These are phyloP conservation scores for Drosophila malerkotliana DNA, from an alignment of 1,140 invertebrate species.

Conservation along the genomic window DNA sequence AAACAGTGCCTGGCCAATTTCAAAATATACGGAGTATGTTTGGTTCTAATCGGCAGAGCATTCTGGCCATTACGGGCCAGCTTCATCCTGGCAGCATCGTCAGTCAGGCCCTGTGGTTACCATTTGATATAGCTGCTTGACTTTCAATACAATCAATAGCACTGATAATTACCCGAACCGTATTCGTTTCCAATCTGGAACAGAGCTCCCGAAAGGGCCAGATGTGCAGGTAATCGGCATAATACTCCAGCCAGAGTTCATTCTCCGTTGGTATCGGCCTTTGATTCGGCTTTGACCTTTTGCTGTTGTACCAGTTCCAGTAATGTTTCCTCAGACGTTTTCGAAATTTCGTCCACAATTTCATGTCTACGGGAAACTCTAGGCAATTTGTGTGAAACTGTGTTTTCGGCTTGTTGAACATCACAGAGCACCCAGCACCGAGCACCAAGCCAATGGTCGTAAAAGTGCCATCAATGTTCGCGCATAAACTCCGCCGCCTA, in stretches of 20 bases:
- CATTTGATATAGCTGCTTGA: background rate
- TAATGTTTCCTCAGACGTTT: background rate
- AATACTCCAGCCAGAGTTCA: conserved; percentile 35
- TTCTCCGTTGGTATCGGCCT: conserved; percentile 5
- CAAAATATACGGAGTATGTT: background rate
- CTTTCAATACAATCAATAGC: background rate
- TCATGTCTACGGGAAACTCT: conserved; percentile 37
- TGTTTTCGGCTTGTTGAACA: conserved; percentile 43
- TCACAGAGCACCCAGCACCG: background rate
- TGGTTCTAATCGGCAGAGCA: conserved; percentile 8
- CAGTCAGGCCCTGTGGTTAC: conserved; percentile 31
- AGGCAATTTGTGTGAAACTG: conserved; percentile 48
- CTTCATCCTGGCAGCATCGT: conserved; percentile 3
- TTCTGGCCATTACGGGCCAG: conserved; percentile 42
- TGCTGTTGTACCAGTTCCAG: conserved; percentile 2
- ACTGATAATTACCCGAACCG: conserved; percentile 20
- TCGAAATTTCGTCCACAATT: conserved; percentile 1
- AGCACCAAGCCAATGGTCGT: conserved; percentile 41
- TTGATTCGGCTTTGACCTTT: background rate
- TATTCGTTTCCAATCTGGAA: conserved; percentile 7
- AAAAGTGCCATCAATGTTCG: conserved; percentile 51
- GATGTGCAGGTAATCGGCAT: conserved; percentile 24
- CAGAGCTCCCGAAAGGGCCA: conserved; percentile 28
- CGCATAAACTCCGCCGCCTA: conserved; percentile 40
- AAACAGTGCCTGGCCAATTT: conserved; percentile 26